Evolutionary conservation across 1,140 invertebrate species (phyloP).

Genomic region (Leptinotarsa defecta): DNA sequence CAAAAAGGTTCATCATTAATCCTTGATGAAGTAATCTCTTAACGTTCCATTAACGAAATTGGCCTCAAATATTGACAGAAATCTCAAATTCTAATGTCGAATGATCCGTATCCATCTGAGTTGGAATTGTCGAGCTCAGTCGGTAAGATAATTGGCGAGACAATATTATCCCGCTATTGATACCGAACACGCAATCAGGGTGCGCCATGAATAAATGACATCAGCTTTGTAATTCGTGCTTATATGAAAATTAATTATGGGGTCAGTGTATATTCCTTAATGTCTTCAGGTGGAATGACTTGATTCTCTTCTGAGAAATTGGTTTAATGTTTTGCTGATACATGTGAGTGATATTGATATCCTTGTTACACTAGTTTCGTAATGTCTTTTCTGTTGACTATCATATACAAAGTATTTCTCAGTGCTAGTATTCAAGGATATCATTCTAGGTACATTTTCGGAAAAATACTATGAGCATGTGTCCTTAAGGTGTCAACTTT

Average conservation of each 20-base stretch:
- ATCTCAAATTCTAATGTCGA: slow-evolving; percentile 50
- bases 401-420: too few species aligned
- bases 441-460: too few species aligned
- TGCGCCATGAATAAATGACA: slow-evolving; percentile 45
- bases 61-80: slow-evolving; percentile 52
- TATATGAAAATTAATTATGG: slow-evolving; percentile 50
- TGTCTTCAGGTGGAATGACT: slow-evolving; percentile 2
- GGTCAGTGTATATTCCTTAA: neutral
- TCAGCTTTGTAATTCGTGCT: slow-evolving; percentile 42
- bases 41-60: slow-evolving; percentile 51
- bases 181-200: slow-evolving; percentile 48
- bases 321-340: too few species aligned
- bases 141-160: slow-evolving; percentile 45
- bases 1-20: slow-evolving; percentile 20
- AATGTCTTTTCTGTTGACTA: too few species aligned
- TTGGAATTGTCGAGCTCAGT: slow-evolving; percentile 9
- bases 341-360: too few species aligned
- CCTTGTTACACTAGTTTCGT: too few species aligned
- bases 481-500: too few species aligned
- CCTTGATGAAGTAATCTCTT: slow-evolving; percentile 42
- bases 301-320: too few species aligned
- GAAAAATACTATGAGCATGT: too few species aligned
- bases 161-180: slow-evolving; percentile 50
- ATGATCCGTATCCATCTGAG: slow-evolving; percentile 26
- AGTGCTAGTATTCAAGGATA: too few species aligned